A percentile compares a stretch with the other conserved stretches of the same genome.
These are phyloP conservation scores for Neogale vison DNA, from an alignment of 2,113 vertebrate genomes.

Conservation along the genomic window DNA sequence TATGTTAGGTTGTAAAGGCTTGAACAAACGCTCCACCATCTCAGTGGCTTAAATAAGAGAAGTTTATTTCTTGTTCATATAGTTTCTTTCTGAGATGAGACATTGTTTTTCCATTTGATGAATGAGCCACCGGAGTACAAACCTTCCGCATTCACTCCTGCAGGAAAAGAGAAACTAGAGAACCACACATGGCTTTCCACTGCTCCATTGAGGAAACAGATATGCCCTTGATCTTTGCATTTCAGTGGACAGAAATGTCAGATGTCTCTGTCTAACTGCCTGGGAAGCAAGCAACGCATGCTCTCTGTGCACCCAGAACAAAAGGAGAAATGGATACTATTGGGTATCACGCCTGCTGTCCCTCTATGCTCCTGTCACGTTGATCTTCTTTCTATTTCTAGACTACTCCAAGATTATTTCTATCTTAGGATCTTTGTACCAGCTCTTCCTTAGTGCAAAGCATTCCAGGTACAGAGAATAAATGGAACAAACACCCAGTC, in stretches of 20 bases:
- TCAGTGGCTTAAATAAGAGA: neutral
- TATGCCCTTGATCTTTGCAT: neutral
- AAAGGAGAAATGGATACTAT: neutral
- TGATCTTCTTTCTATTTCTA: neutral
- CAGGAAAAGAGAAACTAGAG: neutral
- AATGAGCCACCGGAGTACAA: neutral
- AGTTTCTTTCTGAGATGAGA: neutral
- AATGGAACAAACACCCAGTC: rapidly evolving
- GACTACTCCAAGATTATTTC: neutral
- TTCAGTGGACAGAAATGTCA: neutral
- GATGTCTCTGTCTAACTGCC: neutral
- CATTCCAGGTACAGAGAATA: neutral
- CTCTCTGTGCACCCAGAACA: neutral
- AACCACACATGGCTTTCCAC: neutral
- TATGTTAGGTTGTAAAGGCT: neutral
- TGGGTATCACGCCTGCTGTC: neutral
- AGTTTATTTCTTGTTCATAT: neutral
- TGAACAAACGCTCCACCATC: neutral
- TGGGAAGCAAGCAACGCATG: neutral
- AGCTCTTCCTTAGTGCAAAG: neutral
- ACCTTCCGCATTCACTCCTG: neutral
- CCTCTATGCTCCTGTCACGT: neutral
- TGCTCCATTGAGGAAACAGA: neutral
- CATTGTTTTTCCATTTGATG: neutral
- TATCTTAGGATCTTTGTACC: neutral